Percentiles rank a stretch among this genome's conserved stretches.
phyloP scores from a whole-genome alignment of 2,888 invertebrate genomes.

The Orchestes rusci region DNA sequence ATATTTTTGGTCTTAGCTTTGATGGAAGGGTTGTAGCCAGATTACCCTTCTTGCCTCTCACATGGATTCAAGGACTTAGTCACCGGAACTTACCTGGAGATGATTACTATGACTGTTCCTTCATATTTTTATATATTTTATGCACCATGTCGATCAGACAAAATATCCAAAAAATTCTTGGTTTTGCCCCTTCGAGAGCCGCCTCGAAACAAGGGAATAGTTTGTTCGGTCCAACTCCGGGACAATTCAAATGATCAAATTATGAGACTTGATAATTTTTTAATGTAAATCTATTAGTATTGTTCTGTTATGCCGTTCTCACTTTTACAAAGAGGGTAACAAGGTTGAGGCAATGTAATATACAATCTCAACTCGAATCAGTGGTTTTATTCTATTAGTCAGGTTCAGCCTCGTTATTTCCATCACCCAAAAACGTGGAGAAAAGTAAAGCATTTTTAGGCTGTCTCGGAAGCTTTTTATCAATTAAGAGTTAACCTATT shows the following conservation, averaged over 20 bases:
- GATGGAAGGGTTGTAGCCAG: conserved; percentile 97
- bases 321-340: no score
- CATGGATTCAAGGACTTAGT: conserved; percentile 93
- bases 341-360: no score
- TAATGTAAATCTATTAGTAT: no score
- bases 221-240: conserved; percentile 74
- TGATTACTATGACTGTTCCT: conserved; percentile 97
- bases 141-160: conserved; percentile 99
- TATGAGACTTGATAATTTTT: no score
- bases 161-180: conserved; percentile 95
- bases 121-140: conserved; percentile 96
- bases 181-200: conserved; percentile 94
- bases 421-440: conserved; percentile 62
- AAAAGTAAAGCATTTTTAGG: conserved; percentile 60
- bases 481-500: no score
- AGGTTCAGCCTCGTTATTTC: conserved; percentile 48
- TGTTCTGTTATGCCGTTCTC: no score
- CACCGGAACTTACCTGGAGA: conserved; percentile 95
- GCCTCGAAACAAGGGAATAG: conserved; percentile 92
- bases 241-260: conserved; percentile 80
- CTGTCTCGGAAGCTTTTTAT: conserved; percentile 53
- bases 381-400: no score
- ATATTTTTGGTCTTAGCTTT: conserved; percentile 58
- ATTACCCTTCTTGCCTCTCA: conserved; percentile 91
- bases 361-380: no score